Percentiles rank a stretch among this genome's conserved stretches.
phyloP scores from a whole-genome alignment of 2,797 vertebrate species.

The Anguilla marmorata region DNA sequence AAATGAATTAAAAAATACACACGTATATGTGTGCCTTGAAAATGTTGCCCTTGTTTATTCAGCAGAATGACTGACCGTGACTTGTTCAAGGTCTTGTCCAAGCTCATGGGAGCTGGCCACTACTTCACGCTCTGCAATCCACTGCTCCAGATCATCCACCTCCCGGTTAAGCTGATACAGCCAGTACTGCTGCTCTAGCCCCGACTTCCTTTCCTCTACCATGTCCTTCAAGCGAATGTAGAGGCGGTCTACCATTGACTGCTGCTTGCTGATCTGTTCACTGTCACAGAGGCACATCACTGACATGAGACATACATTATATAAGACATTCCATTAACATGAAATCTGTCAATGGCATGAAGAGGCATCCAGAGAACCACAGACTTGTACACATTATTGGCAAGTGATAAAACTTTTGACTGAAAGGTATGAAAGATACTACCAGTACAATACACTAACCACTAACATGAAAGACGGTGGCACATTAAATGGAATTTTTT shows the following conservation, averaged over 20 bases:
- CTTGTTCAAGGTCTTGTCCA: constrained; percentile 92
- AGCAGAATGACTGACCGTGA: constrained; percentile 74
- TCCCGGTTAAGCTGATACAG: constrained; percentile 91
- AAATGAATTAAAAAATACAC: not conserved
- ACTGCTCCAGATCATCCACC: constrained; percentile 94
- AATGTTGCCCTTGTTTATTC: not conserved
- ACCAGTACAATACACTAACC: not conserved
- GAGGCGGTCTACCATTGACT: constrained; percentile 93
- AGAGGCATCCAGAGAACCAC: too few species aligned
- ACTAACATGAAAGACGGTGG: not conserved
- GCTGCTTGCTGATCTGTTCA: constrained; percentile 90
- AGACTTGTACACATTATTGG: not conserved
- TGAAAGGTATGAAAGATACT: not conserved
- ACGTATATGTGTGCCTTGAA: too few species aligned
- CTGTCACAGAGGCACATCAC: constrained; percentile 59
- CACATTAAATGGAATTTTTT: not conserved
- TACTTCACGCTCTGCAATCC: constrained; percentile 93
- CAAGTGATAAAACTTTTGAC: not conserved
- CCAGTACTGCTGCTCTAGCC: constrained; percentile 95
- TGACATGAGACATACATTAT: not conserved
- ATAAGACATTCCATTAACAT: not conserved
- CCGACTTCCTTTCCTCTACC: constrained; percentile 85
- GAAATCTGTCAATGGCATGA: not conserved
- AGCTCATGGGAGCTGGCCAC: constrained; percentile 91
- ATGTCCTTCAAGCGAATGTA: constrained; percentile 96